Conservation (phyloP, 2,888 invertebrate species). For the Tromatobia lineatoria region DNA sequence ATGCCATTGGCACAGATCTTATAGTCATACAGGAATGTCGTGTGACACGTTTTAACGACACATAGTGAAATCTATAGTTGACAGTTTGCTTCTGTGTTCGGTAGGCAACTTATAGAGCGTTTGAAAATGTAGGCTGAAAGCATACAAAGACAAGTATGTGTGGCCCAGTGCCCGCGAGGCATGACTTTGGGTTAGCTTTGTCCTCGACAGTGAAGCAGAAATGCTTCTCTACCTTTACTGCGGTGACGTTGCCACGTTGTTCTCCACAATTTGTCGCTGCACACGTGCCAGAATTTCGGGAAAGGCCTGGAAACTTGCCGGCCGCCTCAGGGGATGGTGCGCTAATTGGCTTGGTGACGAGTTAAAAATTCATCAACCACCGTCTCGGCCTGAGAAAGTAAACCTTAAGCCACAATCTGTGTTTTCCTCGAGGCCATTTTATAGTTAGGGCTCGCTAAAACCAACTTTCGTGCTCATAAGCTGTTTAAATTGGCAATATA, state of each 20-base stretch:
- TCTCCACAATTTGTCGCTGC: background rate
- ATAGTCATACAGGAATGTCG: background rate
- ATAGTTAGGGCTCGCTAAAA: background rate
- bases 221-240: slow-evolving; percentile 1
- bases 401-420: background rate
- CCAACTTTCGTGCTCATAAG: slow-evolving; percentile 15
- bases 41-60: background rate
- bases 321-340: slow-evolving; percentile 51
- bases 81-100: background rate
- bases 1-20: slow-evolving; percentile 12
- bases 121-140: slow-evolving; percentile 15
- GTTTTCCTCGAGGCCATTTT: slow-evolving; percentile 32
- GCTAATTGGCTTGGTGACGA: slow-evolving; percentile 70
- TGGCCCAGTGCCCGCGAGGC: slow-evolving; percentile 19
- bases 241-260: background rate
- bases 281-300: slow-evolving; percentile 46
- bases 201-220: slow-evolving; percentile 10
- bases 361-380: slow-evolving; percentile 68
- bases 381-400: slow-evolving; percentile 33
- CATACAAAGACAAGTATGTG: slow-evolving; percentile 8
- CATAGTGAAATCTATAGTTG: background rate
- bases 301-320: slow-evolving; percentile 61
- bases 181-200: slow-evolving; percentile 46
- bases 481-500: slow-evolving; percentile 37
- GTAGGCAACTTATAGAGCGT: background rate